Percentiles rank a stretch among this genome's conserved stretches.
phyloP scores from a whole-genome alignment of 1,140 invertebrate species.

The Drosophila parvula region DNA sequence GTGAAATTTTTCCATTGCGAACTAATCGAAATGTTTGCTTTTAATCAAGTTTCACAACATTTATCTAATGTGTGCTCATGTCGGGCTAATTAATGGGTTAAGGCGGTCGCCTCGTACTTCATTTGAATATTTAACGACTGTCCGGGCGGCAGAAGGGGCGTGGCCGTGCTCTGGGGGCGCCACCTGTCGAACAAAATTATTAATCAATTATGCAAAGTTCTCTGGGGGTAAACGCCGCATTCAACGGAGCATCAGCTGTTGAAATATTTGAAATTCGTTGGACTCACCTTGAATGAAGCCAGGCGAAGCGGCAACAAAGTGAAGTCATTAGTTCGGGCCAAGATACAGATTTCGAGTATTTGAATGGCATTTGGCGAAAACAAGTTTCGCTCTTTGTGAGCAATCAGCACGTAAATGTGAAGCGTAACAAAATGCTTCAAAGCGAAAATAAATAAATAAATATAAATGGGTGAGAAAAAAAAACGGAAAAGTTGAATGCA shows the following conservation, averaged over 20 bases:
- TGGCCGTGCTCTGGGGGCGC: conserved; percentile 27
- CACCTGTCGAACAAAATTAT: conserved; percentile 55
- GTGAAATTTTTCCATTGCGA: conserved; percentile 27
- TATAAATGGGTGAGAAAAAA: conserved; percentile 33
- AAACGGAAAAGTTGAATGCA: conserved; percentile 36
- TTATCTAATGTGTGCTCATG: conserved; percentile 39
- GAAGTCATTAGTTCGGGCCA: conserved; percentile 46
- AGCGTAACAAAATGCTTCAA: conserved; percentile 42
- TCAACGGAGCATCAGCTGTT: conserved; percentile 19
- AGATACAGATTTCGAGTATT: conserved; percentile 15
- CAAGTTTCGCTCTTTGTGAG: conserved; percentile 40
- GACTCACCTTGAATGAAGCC: conserved; percentile 26
- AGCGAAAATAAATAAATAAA: conserved; percentile 36
- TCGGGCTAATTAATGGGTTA: conserved; percentile 45
- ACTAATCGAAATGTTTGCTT: conserved; percentile 33
- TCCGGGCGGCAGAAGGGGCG: conserved; percentile 8
- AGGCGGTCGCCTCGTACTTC: conserved; percentile 37
- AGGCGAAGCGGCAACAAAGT: conserved; percentile 2
- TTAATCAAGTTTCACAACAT: conserved; percentile 46
- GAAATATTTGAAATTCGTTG: conserved; percentile 25
- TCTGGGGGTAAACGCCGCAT: conserved; percentile 20
- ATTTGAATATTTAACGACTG: conserved; percentile 52
- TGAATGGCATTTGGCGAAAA: conserved; percentile 43
- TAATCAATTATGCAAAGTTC: conserved; percentile 61
- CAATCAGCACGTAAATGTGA: conserved; percentile 47